phyloP scores from a whole-genome alignment of 2,797 vertebrate genomes.

The Philypnodon macrostomus region DNA sequence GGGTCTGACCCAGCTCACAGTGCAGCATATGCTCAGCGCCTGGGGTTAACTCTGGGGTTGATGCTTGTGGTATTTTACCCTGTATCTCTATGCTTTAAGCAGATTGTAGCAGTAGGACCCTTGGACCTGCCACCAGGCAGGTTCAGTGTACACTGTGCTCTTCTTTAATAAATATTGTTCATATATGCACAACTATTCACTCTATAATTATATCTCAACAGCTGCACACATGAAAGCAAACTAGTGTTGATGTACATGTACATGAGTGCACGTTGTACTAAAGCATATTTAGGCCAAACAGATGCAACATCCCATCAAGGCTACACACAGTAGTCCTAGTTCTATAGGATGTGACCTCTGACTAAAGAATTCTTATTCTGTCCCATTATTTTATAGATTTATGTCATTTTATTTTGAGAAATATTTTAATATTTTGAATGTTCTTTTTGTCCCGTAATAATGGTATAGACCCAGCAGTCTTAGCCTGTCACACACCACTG shows the following conservation, averaged over 20 bases:
- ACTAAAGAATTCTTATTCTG: slow-evolving; percentile 9
- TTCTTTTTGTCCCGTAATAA: no score
- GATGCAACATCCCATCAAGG: slow-evolving; percentile 4
- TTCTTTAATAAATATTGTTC: neutral
- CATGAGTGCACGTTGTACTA: neutral
- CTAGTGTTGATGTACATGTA: neutral
- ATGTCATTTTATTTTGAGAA: no score
- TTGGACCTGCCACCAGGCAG: neutral
- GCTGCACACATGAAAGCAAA: slow-evolving; percentile 2
- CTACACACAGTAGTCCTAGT: slow-evolving; percentile 14
- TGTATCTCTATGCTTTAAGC: neutral
- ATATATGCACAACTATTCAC: neutral
- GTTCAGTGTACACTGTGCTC: neutral
- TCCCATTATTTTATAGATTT: slow-evolving; percentile 4
- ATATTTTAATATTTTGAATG: no score
- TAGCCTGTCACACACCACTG: no score
- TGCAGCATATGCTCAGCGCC: slow-evolving; percentile 18
- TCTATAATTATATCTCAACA: no score
- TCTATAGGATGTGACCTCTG: slow-evolving; percentile 3
- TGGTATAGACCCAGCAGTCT: no score
- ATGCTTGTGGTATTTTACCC: slow-evolving; percentile 8
- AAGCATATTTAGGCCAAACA: slow-evolving; percentile 6
- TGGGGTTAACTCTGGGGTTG: slow-evolving; percentile 12
- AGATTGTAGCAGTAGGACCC: neutral
- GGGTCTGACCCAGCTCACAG: slow-evolving; percentile 3